Conservation (phyloP, 92 coral and sea anemone genomes). For the Paramuricea clavata region DNA sequence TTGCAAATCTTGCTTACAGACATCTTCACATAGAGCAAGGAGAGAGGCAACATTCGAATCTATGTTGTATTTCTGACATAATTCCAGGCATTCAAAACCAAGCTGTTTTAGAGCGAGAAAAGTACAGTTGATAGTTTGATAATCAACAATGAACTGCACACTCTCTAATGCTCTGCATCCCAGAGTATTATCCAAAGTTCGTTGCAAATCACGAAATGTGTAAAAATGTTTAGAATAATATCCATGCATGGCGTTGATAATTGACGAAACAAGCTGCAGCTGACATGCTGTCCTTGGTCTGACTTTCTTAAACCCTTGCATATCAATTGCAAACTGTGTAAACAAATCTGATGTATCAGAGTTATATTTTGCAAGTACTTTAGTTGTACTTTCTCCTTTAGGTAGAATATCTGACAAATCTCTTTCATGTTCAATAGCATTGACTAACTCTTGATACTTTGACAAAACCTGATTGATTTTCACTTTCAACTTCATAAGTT, state of each 20-base stretch:
- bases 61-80: slow-evolving; percentile 73
- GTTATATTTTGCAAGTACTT: slow-evolving; percentile 89
- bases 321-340: slow-evolving; percentile 94
- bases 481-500: slow-evolving; percentile 65
- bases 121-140: slow-evolving; percentile 88
- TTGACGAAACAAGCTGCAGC: slow-evolving; percentile 82
- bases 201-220: slow-evolving; percentile 80
- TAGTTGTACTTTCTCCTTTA: slow-evolving; percentile 80
- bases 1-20: slow-evolving; percentile 80
- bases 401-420: slow-evolving; percentile 81
- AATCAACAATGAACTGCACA: slow-evolving; percentile 88
- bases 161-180: slow-evolving; percentile 81
- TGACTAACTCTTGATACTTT: slow-evolving; percentile 86
- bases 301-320: slow-evolving; percentile 89
- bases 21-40: slow-evolving; percentile 83
- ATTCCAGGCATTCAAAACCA: slow-evolving; percentile 83
- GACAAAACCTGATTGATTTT: slow-evolving; percentile 77
- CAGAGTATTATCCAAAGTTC: slow-evolving; percentile 74
- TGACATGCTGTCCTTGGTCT: slow-evolving; percentile 88
- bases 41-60: slow-evolving; percentile 71
- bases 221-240: slow-evolving; percentile 81
- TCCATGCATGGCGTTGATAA: slow-evolving; percentile 80
- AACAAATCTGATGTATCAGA: slow-evolving; percentile 92
- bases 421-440: slow-evolving; percentile 87
- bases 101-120: slow-evolving; percentile 86